Conservation (phyloP, 2,113 vertebrate genomes). For the Cariama cristata region DNA sequence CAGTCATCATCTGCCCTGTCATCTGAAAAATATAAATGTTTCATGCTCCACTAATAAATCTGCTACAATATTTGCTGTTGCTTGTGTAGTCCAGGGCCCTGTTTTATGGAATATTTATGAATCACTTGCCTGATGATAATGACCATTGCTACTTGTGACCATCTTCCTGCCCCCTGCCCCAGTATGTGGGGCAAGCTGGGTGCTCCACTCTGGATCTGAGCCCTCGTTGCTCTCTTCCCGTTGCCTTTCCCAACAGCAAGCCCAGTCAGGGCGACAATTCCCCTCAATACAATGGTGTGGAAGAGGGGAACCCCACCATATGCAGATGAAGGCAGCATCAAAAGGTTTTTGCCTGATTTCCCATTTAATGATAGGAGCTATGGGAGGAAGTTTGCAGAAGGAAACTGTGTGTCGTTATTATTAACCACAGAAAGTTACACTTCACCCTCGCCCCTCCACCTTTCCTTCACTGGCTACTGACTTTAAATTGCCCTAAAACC, state of each 20-base stretch:
- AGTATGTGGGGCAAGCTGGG: not conserved
- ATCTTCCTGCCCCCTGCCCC: not conserved
- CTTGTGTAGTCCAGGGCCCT: not conserved
- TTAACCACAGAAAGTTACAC: not conserved
- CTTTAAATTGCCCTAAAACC: not conserved
- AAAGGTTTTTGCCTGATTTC: not conserved
- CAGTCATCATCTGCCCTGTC: conserved; percentile 72
- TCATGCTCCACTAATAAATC: conserved; percentile 69
- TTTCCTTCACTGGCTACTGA: not conserved
- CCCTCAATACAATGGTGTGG: not conserved
- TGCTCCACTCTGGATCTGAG: not conserved
- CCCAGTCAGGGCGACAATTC: not conserved
- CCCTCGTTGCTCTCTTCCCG: not conserved
- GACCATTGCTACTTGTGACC: conserved; percentile 63
- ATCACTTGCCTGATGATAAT: conserved; percentile 49
- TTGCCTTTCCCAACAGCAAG: not conserved
- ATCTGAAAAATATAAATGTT: conserved; percentile 69
- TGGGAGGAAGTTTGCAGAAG: not conserved
- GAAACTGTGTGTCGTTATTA: not conserved
- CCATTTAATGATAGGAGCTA: not conserved
- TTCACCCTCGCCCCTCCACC: not conserved
- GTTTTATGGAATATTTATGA: conserved; percentile 68
- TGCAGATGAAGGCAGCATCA: not conserved
- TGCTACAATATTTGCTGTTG: conserved; percentile 55
- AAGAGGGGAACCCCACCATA: not conserved